Evolutionary conservation across 2,113 vertebrate species (phyloP), one percentile per base, ranked within the genome.

Genomic region (Crotalus horridus): DNA sequence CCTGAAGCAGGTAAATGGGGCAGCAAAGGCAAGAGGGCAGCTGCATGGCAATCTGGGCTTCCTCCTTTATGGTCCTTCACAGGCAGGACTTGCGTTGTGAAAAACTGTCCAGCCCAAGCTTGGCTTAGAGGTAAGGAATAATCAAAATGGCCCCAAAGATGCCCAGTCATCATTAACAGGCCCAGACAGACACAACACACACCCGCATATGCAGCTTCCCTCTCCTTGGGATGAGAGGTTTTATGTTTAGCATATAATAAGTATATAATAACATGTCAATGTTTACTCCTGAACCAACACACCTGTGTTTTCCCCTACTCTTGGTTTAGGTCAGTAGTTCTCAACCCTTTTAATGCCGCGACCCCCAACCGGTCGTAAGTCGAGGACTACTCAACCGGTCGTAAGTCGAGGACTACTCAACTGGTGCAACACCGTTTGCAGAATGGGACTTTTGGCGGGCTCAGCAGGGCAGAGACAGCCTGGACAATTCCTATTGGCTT

Each of bases 1-100:
- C 9, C 88, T 90, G 92, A 95, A 93, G 96, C 97, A 97, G 97
- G 97, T 97, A 96, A 97, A 94, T 51, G 4, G 88, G 39, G 56
- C 93, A 89, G 55, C 87, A 3, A 61, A 89, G 90, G 46, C 48
- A 13, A 89, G 92, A 74, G 92, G 89, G 89, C 12, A 33, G 95
- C 96, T 94, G 93, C 89, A 55, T 15, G 12, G 29, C 88, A 39
- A 43, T 51, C 10, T 48, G 0, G 23, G 46, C 85, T 24, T 61
- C 46, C 23, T 64, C 43, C 88, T 26, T 13, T 39, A 26, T 15
- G 26, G 20, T 61, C 48, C 48, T 54, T 7, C 33, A 54, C 0
- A 0, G 74, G 74, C 15, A 29, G 26, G 74, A 81, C 74, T 81
- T 3, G 74, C 4, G 29, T 1, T 69, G 20, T 23, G 46, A 69